Evolutionary conservation across 2,797 vertebrate species (phyloP), one percentile per base, ranked within the genome.

Genomic region (Crax fasciolata): DNA sequence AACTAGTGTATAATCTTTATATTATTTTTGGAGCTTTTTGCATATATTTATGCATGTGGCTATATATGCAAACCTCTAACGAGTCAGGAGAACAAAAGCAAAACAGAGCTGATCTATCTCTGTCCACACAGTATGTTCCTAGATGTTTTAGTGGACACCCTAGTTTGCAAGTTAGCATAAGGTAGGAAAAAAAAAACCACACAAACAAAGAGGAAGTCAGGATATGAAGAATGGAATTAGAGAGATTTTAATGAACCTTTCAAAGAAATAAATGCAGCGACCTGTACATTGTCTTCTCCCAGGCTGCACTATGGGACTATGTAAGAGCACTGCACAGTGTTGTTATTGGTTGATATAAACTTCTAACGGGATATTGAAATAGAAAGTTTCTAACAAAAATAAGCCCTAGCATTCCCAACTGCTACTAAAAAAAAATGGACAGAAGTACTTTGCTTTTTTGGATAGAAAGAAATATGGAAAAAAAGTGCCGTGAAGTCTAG

Each of bases 301-400:
- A 87, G 49, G 27, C 59, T 91, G 21, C 48, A 35, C 87, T 93
- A 90, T 90, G 55, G 20, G 19, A 39, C 3, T 17, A 10, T 55
- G 43, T 61, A 74, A 86, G 32, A 44, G 43, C 11, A 19, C 5
- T 48, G 10, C 41, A 57, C 10, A 19, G 12, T 24, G 28, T 15
- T 85, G 30, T 84, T 80, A 18, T 13, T 90, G 41, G 52, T 63
- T 80, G 81, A 88, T 35, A 92, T 39, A 92, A 67, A 16, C 58
- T 55, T 91, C n/a, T 78, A 86, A 62, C 0, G 3, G 13, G 76
- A 55, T 78, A 92, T 87, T 71, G 82, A 89, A 92, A 93, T 84
- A 96, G 88, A 91, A 94, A 89, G 43, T 73, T 91, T 88, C 44
- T 84, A 62, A 85, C 18, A 85, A 84, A 96, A 92, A 91, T 58